Evolutionary conservation across 2,888 invertebrate species (phyloP), one percentile per base, ranked within the genome.

Genomic region (Odontocerum albicorne): DNA sequence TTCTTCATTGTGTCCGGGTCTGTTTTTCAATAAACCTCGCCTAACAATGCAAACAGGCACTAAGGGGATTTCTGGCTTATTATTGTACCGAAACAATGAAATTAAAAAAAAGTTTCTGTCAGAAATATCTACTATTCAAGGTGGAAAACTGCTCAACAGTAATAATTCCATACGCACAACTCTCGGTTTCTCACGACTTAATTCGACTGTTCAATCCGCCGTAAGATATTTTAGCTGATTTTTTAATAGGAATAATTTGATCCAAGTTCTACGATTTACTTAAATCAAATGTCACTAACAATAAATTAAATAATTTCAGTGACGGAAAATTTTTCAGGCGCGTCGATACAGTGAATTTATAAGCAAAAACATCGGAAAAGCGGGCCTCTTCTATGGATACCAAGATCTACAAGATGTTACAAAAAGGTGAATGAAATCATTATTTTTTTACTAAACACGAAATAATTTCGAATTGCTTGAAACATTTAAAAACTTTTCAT

Each of bases 301-400:
- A n/a, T n/a, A n/a, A n/a, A 12, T 35, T 10, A 2, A 46, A 7
- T 35, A 8, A 12, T 22, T 36, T 21, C 15, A 47, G 22, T 36
- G 21, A 22, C 22, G 21, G 47, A 20, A 31, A 27, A 19, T 42
- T 35, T 53, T 57, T 50, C 57, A 49, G 57, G 35, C 44, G 4
- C 39, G 38, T 3, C 40, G 27, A 8, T 57, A 40, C 38, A 36
- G 51, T 32, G 36, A 31, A 19, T 19, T 50, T 22, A 22, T 16
- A 10, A 49, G 42, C 35, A 51, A 55, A 19, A 16, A 49, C 21
- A 35, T 50, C 2, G 56, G 54, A 20, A 60, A 45, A 40, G 47
- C 55, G 8, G 57, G 57, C 19, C 15, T 32, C 16, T 59, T 59
- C 43, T 59, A 59, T 43, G 59, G 53, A 19, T 56, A 53, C 42